phyloP scores from a whole-genome alignment of 2,797 vertebrate species.

The Sebastes minor region DNA sequence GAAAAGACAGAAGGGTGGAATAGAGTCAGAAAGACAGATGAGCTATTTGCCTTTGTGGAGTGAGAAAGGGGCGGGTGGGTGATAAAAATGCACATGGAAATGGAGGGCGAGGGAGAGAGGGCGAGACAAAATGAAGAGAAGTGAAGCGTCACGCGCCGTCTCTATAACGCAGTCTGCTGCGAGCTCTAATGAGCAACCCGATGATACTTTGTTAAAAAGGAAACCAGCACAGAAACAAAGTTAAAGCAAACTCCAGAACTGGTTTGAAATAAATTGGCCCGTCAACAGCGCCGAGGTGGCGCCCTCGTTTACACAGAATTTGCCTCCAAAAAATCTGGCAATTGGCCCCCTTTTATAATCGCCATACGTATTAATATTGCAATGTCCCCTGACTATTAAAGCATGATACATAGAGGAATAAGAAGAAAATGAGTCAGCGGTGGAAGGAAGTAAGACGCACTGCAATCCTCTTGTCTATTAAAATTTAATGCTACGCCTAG shows the following conservation, averaged over 20 bases:
- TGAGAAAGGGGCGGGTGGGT: background rate
- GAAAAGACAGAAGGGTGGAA: slow-evolving; percentile 45
- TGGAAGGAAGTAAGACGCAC: background rate
- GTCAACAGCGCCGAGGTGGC: slow-evolving; percentile 15
- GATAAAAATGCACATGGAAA: slow-evolving; percentile 24
- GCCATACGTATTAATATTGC: slow-evolving; percentile 31
- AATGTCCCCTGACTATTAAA: slow-evolving; percentile 34
- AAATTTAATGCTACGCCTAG: slow-evolving; percentile 45
- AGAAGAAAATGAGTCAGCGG: background rate
- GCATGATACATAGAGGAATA: slow-evolving; percentile 24
- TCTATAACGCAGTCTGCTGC: slow-evolving; percentile 22
- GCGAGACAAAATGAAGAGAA: slow-evolving; percentile 13
- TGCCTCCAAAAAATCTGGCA: slow-evolving; percentile 7
- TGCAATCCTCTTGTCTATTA: slow-evolving; percentile 34
- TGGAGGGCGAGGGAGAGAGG: background rate
- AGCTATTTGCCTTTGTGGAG: slow-evolving; percentile 49
- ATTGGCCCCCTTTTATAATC: slow-evolving; percentile 28
- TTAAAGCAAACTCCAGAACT: slow-evolving; percentile 4
- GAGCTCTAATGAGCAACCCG: slow-evolving; percentile 44
- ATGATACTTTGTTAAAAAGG: slow-evolving; percentile 10
- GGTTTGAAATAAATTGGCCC: slow-evolving; percentile 30
- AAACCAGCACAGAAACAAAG: slow-evolving; percentile 3
- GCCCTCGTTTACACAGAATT: slow-evolving; percentile 29
- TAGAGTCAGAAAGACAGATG: slow-evolving; percentile 37
- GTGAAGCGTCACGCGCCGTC: background rate